Base-by-base conservation (phyloP, 2,888 invertebrate species). In the Hanleya hanleyi region DNA sequence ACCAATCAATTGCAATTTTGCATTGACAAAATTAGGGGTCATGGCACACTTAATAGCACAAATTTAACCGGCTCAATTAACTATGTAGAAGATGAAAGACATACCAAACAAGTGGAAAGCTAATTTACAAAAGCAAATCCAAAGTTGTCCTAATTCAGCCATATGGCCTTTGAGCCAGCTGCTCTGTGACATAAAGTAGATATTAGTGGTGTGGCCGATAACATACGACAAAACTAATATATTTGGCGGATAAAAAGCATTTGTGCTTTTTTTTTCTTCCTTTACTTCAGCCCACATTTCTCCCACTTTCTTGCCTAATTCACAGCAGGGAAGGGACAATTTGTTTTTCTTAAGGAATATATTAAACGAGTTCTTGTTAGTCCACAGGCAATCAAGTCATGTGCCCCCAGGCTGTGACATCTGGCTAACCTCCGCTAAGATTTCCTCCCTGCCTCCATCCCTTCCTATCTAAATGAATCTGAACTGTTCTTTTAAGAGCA, bases 381-480 rank as follows among this genome's bases (percentile, higher is more conserved):
- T 18, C n/a, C n/a, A 47, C 1, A 47, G 22, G 47, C 22, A 22
- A 22, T 4, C 7, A 22, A 22, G 47, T 18, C 22, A 47, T 47
- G 47, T 47, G 32, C 57, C 57, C 57, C 57, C 22, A 57, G 26
- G 57, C 57, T 9, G 22, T 29, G 32, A n/a, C 57, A 26, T 15
- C 29, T 57, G 57, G 12, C 29, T 29, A 57, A 26, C 1, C 22
- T 22, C 1, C 3, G 22, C 57, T 57, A 29, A 2, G 3, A 57
- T 57, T 57, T 29, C 57, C 22, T 57, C n/a, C n/a, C n/a, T n/a
- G n/a, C n/a, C n/a, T n/a, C n/a, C n/a, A n/a, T n/a, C n/a, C n/a
- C n/a, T n/a, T 29, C 29, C 4, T 57, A 57, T 57, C 57, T 57
- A 57, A 57, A 57, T 57, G 57, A 57, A 57, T 57, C 57, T 57